phyloP scores from a whole-genome alignment of 2,888 invertebrate genomes.

The Pterostichus madidus region DNA sequence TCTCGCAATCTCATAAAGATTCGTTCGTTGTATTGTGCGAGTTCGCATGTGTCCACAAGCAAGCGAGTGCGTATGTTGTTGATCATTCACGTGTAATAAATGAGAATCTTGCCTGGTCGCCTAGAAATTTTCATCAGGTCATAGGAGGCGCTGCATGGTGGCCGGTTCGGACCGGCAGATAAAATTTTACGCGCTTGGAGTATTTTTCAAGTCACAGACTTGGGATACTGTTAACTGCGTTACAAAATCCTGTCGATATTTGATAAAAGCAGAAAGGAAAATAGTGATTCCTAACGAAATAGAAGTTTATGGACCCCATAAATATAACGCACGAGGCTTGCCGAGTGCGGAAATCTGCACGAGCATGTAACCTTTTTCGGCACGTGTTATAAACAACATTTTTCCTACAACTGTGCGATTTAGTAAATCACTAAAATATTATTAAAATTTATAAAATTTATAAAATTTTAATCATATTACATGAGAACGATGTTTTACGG shows the following conservation, averaged over 20 bases:
- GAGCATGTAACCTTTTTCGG: no score
- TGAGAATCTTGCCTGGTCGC: conserved; percentile 38
- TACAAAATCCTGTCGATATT: background rate
- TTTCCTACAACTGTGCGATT: no score
- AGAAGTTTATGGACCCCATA: background rate
- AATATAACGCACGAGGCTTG: no score
- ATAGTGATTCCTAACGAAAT: no score
- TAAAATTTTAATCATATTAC: no score
- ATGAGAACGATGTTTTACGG: no score
- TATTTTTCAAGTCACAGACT: conserved; percentile 38
- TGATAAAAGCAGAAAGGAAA: no score
- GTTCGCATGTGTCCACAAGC: conserved; percentile 28
- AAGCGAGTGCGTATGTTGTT: conserved; percentile 9
- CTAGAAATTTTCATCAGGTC: conserved; percentile 49
- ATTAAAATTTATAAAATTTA: no score
- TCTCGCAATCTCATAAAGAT: conserved; percentile 32
- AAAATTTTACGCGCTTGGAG: conserved; percentile 38
- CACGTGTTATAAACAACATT: no score
- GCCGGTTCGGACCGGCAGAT: conserved; percentile 6
- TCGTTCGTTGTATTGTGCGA: background rate
- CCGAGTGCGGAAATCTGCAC: no score
- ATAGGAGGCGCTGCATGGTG: conserved; percentile 1
- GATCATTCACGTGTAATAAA: conserved; percentile 53
- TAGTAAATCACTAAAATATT: no score
- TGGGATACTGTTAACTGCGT: background rate